Evolutionary conservation across 2,113 vertebrate species (phyloP), one percentile per base, ranked within the genome.

Genomic region (Penelope pileata): DNA sequence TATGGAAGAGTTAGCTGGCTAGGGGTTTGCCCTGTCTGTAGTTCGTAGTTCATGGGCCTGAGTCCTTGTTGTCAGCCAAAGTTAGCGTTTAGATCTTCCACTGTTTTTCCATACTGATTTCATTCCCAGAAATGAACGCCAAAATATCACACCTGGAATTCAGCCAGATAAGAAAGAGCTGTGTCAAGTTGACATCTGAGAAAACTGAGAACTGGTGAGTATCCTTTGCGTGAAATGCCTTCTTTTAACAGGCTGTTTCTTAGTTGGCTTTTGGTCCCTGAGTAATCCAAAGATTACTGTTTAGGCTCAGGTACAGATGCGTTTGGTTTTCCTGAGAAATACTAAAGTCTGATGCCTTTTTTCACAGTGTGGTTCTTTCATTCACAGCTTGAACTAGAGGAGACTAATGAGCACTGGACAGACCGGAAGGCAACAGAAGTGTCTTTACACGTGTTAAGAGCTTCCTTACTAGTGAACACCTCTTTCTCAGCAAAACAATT

Each of bases 71-170:
- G 32, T 74, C 43, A 78, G 83, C 69, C 81, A 70, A 83, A 91
- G 73, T 24, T 77, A 60, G 51, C 26, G 73, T 56, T 96, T 64
- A 85, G 75, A 80, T 88, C 34, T 79, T 56, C 42, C 77, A 48
- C 45, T 73, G 66, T 56, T 92, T 88, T 92, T 90, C 54, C 58
- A 88, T 54, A 67, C 11, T 34, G 59, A 6, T 40, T 40, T 80
- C 42, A 51, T 70, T 94, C 84, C 78, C 92, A 78, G 78, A 83
- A 84, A n/a, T n/a, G 94, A 77, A 16, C 92, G 75, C 64, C 93
- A 89, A 93, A 80, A 53, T 32, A 78, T 30, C 59, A 64, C 54
- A 89, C 83, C 36, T 94, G 63, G 77, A 56, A 21, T 83, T 89
- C 69, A 93, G 69, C 66, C 72, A 91, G n/a, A 82, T 75, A 66